Conservation (phyloP, 2,797 vertebrate species). For the Brachyrhaphis roseni region DNA sequence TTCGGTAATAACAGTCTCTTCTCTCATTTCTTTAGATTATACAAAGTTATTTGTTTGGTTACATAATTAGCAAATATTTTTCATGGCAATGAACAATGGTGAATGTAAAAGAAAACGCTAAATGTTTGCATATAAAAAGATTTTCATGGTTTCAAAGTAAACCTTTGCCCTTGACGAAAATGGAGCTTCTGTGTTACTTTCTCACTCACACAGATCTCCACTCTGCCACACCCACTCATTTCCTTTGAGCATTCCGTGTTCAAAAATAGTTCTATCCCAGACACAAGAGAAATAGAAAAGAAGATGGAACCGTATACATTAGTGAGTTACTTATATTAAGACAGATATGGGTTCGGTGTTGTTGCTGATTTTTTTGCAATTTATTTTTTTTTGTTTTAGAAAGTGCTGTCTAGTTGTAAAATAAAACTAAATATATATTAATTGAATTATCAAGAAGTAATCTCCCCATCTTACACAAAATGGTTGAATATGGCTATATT, state of each 20-base stretch:
- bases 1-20: neutral
- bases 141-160: neutral
- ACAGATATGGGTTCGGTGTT: neutral
- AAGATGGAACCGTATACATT: neutral
- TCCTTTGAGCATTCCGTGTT: constrained; percentile 51
- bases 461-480: neutral
- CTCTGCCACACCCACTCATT: constrained; percentile 41
- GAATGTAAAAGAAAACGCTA: neutral
- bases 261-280: constrained; percentile 23
- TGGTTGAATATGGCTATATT: neutral
- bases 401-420: neutral
- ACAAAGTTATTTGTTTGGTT: neutral
- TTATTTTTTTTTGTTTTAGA: neutral
- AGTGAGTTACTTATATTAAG: neutral
- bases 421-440: neutral
- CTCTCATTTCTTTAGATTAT: neutral
- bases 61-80: neutral
- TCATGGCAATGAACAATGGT: neutral
- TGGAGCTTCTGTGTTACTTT: constrained; percentile 31
- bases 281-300: neutral
- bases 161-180: constrained; percentile 31
- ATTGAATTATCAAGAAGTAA: neutral
- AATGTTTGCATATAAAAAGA: neutral
- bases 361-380: neutral
- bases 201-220: constrained; percentile 12